Percentiles rank a stretch among this genome's conserved stretches.
These are phyloP conservation scores for Ectropis crepuscularia DNA, from an alignment of 2,888 invertebrate genomes.

Conservation along the genomic window DNA sequence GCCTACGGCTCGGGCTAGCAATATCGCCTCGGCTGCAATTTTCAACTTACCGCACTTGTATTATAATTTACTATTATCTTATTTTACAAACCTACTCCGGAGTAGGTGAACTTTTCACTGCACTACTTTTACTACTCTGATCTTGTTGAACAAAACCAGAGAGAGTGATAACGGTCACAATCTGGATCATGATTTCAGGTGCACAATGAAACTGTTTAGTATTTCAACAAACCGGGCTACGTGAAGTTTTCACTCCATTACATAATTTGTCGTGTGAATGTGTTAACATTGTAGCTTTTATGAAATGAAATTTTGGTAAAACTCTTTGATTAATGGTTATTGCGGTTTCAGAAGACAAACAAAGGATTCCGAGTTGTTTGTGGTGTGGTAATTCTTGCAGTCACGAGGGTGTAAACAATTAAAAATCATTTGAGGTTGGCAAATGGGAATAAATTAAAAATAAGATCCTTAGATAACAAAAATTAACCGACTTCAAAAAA, in stretches of 20 bases:
- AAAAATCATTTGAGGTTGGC: slow-evolving; percentile 9
- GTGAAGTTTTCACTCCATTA: slow-evolving; percentile 33
- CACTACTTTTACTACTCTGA: too few relatives aligned
- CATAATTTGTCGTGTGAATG: slow-evolving; percentile 20
- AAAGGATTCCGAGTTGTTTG: slow-evolving; percentile 20
- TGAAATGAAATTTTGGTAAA: slow-evolving; percentile 25
- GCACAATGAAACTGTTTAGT: not conserved
- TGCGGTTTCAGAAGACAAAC: slow-evolving; percentile 23
- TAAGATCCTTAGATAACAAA: too few relatives aligned
- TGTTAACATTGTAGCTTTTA: slow-evolving; percentile 20
- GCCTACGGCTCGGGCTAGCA: too few relatives aligned
- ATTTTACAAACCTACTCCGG: too few relatives aligned
- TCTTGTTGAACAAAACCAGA: too few relatives aligned
- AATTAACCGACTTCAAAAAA: too few relatives aligned
- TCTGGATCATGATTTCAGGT: too few relatives aligned
- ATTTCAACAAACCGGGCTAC: slow-evolving; percentile 26
- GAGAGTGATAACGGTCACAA: too few relatives aligned
- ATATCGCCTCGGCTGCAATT: too few relatives aligned
- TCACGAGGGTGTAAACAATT: slow-evolving; percentile 15
- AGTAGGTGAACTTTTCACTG: too few relatives aligned
- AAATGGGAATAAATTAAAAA: not conserved
- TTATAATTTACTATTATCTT: too few relatives aligned
- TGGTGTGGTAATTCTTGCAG: slow-evolving; percentile 11
- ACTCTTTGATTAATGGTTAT: slow-evolving; percentile 28
- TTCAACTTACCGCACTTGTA: too few relatives aligned